Evolutionary conservation across 2,113 vertebrate genomes (phyloP).

Genomic region (Melanerpes formicivorus): DNA sequence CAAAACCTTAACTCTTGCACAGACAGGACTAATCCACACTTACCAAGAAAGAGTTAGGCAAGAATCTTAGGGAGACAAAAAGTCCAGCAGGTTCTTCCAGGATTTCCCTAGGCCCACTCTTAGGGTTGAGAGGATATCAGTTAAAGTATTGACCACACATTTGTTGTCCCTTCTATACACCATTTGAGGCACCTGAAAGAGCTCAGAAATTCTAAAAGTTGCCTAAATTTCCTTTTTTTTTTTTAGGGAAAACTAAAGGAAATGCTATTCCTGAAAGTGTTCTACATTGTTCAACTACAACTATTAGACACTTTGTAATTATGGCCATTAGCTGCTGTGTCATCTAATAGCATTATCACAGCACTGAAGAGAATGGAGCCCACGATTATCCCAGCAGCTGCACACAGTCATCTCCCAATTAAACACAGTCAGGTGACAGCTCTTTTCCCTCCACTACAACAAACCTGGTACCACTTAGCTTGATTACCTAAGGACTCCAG

Average conservation of each 20-base stretch:
- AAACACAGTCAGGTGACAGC: not conserved
- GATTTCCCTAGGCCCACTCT: not conserved
- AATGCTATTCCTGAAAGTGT: not conserved
- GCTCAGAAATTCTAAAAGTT: not conserved
- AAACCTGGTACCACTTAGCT: not conserved
- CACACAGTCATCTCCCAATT: conserved; percentile 17
- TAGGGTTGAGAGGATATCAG: not conserved
- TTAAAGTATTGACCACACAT: not conserved
- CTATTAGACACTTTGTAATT: not conserved
- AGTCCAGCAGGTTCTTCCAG: not conserved
- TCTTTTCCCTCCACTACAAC: not conserved
- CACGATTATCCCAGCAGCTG: conserved; percentile 23
- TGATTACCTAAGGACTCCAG: not conserved
- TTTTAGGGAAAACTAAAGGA: not conserved
- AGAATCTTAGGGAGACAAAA: not conserved
- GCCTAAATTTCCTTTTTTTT: not conserved
- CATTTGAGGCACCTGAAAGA: not conserved
- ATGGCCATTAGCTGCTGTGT: not conserved
- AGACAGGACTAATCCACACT: not conserved
- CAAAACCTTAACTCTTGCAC: not conserved
- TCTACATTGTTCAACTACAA: not conserved
- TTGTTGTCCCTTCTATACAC: not conserved
- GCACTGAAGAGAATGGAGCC: not conserved
- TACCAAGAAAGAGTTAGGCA: not conserved
- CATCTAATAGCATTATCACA: not conserved